Conservation (phyloP, 2,888 invertebrate genomes). For the Salpingus planirostris region DNA sequence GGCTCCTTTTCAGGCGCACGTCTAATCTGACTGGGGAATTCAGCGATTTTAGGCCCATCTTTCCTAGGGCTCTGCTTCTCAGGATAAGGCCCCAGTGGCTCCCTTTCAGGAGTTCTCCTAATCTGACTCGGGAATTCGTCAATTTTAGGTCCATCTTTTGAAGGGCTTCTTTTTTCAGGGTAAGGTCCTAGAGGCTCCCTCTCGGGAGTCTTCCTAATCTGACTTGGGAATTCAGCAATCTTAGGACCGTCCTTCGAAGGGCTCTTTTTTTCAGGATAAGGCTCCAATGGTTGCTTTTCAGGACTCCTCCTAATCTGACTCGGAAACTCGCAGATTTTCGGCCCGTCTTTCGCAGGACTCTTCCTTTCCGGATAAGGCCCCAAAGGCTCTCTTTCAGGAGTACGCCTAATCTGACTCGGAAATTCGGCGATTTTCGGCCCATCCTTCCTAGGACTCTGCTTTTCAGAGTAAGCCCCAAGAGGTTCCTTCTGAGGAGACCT, state of each 20-base stretch:
- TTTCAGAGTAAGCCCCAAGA: constrained; percentile 14
- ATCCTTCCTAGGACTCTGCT: constrained; percentile 6
- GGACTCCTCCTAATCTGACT: constrained; percentile 19
- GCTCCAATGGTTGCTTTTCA: constrained; percentile 12
- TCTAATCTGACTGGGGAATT: constrained; percentile 15
- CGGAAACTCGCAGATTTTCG: constrained; percentile 7
- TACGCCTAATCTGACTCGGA: constrained; percentile 14
- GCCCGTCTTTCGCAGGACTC: constrained; percentile 3
- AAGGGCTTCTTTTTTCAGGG: constrained; percentile 12
- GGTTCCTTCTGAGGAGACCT: constrained; percentile 17
- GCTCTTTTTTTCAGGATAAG: constrained; percentile 10
- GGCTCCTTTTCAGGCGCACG: constrained; percentile 16
- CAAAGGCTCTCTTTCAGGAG: constrained; percentile 9
- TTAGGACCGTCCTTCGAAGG: constrained; percentile 4
- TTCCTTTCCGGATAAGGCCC: constrained; percentile 11
- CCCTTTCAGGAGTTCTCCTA: constrained; percentile 10
- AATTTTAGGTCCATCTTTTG: constrained; percentile 8
- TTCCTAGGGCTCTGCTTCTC: constrained; percentile 6
- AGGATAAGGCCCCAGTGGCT: constrained; percentile 9
- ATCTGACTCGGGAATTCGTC: constrained; percentile 17
- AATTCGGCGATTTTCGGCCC: constrained; percentile 12
- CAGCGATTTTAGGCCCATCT: constrained; percentile 3
- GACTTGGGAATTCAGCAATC: constrained; percentile 14
- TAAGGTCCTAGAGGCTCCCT: constrained; percentile 12
- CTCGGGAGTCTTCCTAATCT: constrained; percentile 13